A percentile compares a stretch with the other conserved stretches of the same genome.
These are phyloP conservation scores for Leptodactylus fallax DNA, from an alignment of 2,797 vertebrate genomes.

Conservation along the genomic window DNA sequence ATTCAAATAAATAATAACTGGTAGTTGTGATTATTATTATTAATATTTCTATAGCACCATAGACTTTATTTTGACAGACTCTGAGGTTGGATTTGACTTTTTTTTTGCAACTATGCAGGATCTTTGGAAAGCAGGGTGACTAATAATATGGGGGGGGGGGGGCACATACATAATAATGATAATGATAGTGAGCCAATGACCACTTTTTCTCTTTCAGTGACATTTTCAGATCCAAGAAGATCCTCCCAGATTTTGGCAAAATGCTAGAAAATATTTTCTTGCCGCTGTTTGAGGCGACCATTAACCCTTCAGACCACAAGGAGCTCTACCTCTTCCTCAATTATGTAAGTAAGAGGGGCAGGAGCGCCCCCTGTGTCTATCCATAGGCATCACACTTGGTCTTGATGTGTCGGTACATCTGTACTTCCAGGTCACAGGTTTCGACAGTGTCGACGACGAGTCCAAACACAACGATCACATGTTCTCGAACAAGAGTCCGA, in stretches of 20 bases:
- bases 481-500: constrained; percentile 94
- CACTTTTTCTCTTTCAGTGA: constrained; percentile 81
- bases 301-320: constrained; percentile 90
- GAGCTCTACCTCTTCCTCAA: constrained; percentile 89
- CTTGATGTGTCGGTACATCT: not conserved
- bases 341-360: constrained; percentile 83
- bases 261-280: constrained; percentile 96
- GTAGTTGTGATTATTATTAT: no score
- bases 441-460: constrained; percentile 97
- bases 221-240: constrained; percentile 91
- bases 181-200: not conserved
- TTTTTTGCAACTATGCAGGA: no score
- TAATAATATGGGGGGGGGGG: no score
- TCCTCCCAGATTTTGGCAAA: constrained; percentile 88
- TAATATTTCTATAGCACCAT: no score
- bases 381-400: not conserved
- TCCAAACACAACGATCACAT: constrained; percentile 97
- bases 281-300: constrained; percentile 92
- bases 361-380: not conserved
- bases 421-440: constrained; percentile 87
- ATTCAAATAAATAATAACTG: no score
- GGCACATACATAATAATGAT: not conserved
- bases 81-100: no score
- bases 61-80: no score
- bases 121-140: no score